Evolutionary conservation across 2,797 vertebrate genomes (phyloP).

Genomic region (Poeciliopsis gracilis): DNA sequence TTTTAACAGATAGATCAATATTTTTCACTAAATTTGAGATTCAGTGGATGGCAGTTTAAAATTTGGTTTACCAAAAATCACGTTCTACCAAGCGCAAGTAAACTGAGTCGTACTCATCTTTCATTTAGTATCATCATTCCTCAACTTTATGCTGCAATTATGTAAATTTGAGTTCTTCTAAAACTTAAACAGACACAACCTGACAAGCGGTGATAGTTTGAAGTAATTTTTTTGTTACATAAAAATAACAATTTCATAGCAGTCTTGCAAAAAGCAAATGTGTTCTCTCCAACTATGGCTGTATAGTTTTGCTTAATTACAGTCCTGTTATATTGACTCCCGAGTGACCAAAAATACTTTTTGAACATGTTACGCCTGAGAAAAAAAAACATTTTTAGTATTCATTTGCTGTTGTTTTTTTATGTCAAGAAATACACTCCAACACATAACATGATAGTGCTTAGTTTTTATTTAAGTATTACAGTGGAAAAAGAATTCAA

Average conservation of each 20-base stretch:
- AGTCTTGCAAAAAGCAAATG: neutral
- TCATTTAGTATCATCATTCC: neutral
- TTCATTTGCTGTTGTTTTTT: neutral
- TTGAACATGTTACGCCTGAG: neutral
- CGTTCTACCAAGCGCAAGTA: neutral
- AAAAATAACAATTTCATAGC: neutral
- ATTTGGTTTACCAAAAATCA: too few species aligned
- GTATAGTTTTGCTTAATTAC: neutral
- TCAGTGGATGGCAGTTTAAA: neutral
- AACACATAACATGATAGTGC: neutral
- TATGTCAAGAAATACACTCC: neutral
- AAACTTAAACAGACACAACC: neutral
- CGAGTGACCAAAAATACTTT: neutral
- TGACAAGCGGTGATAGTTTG: neutral
- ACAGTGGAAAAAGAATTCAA: constrained; percentile 9
- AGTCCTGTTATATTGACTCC: neutral
- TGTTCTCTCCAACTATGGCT: neutral
- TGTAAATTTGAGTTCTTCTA: neutral
- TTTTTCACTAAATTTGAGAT: neutral
- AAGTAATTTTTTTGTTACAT: neutral
- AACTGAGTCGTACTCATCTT: neutral
- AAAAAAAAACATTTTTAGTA: neutral
- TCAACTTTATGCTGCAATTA: neutral
- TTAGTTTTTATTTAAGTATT: constrained; percentile 33
- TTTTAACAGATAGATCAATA: neutral